These are phyloP conservation scores for Oncorhynchus nerka DNA, from an alignment of 2,113 vertebrate genomes.

Conservation along the genomic window DNA sequence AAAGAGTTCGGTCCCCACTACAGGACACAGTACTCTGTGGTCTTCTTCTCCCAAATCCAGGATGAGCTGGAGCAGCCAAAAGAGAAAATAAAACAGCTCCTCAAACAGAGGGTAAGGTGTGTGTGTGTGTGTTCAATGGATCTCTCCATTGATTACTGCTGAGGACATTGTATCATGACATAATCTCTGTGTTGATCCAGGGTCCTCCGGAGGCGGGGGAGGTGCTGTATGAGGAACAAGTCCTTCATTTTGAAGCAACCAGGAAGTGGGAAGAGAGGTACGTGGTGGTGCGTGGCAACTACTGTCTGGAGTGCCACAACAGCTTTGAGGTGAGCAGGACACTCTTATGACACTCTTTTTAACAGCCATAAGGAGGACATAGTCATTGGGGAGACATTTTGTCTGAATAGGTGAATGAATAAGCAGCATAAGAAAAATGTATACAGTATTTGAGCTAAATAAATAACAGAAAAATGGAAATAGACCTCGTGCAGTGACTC, in stretches of 20 bases:
- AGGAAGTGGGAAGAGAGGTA: constrained; percentile 90
- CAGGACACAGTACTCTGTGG: constrained; percentile 79
- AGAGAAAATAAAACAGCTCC: constrained; percentile 73
- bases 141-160: too few relatives aligned
- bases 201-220: constrained; percentile 51
- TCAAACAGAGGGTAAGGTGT: constrained; percentile 79
- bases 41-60: constrained; percentile 78
- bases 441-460: neutral
- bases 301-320: constrained; percentile 85
- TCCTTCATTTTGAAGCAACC: constrained; percentile 79
- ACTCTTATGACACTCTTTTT: neutral
- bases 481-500: neutral
- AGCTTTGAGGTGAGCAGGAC: constrained; percentile 78
- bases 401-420: neutral
- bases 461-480: neutral
- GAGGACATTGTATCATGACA: too few relatives aligned
- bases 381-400: neutral
- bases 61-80: constrained; percentile 82
- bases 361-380: neutral
- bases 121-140: neutral
- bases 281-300: constrained; percentile 81
- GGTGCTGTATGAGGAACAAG: constrained; percentile 77
- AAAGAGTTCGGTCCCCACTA: constrained; percentile 83
- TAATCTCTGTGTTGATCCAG: constrained; percentile 54
- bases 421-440: neutral